phyloP scores from a whole-genome alignment of 2,888 invertebrate genomes.

The Cordilura impudica region DNA sequence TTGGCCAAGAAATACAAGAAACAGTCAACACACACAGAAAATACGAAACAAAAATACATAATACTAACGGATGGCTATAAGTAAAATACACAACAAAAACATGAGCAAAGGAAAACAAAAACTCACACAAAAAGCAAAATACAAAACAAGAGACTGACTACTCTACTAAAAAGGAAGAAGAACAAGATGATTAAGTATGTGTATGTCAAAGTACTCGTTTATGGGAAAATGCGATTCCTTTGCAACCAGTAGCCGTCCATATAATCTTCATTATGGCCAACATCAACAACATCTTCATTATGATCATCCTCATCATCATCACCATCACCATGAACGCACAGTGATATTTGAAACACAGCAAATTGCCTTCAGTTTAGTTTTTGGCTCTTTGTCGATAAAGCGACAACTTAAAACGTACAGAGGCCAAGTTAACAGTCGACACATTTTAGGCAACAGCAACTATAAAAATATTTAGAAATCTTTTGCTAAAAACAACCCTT shows the following conservation, averaged over 20 bases:
- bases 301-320: neutral
- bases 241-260: neutral
- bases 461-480: neutral
- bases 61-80: neutral
- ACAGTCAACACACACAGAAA: slow-evolving; percentile 49
- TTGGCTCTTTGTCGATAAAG: neutral
- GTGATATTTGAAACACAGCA: neutral
- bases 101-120: slow-evolving; percentile 24
- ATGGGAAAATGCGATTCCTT: neutral
- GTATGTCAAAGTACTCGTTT: neutral
- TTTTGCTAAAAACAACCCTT: neutral
- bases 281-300: neutral
- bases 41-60: slow-evolving; percentile 22
- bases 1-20: slow-evolving; percentile 63
- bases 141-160: neutral
- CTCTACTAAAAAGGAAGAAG: neutral
- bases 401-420: neutral
- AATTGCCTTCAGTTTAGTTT: neutral
- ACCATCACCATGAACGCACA: slow-evolving; percentile 23
- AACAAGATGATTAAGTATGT: slow-evolving; percentile 12
- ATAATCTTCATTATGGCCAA: neutral
- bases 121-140: slow-evolving; percentile 34
- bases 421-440: slow-evolving; percentile 38
- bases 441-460: neutral
- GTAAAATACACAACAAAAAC: neutral